Percentiles rank a stretch among this genome's conserved stretches.
These are phyloP conservation scores for Pseudomyrmex concolor DNA, from an alignment of 1,140 invertebrate species.

Conservation along the genomic window DNA sequence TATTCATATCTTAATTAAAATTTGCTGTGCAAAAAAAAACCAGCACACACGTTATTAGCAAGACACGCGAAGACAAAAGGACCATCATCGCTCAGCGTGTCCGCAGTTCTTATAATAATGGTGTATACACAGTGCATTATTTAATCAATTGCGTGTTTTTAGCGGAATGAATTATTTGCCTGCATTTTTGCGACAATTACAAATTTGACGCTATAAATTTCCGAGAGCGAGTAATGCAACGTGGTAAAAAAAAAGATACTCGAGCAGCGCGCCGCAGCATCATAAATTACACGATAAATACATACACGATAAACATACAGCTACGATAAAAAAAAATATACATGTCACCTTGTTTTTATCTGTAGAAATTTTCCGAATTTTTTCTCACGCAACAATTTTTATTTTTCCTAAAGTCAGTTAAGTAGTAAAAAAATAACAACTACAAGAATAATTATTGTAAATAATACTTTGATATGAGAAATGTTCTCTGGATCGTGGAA, in stretches of 20 bases:
- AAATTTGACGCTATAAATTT: conserved; percentile 46
- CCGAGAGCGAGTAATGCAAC: not conserved
- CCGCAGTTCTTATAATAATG: conserved; percentile 41
- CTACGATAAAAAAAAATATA: not conserved
- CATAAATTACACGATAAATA: conserved; percentile 16
- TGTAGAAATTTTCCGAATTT: conserved; percentile 1
- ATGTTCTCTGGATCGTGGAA: no score
- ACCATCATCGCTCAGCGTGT: conserved; percentile 38
- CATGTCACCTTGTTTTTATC: not conserved
- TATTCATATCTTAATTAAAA: conserved; percentile 54
- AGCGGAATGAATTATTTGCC: conserved; percentile 37
- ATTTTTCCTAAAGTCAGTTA: not conserved
- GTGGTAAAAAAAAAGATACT: not conserved
- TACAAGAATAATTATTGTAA: no score
- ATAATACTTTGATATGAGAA: no score
- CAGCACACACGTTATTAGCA: conserved; percentile 39
- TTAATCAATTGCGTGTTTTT: conserved; percentile 48
- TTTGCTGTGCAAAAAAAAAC: conserved; percentile 23
- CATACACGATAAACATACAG: no score
- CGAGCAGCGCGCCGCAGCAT: not conserved
- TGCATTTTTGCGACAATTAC: conserved; percentile 14
- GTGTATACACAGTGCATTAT: conserved; percentile 12
- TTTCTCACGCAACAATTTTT: conserved; percentile 23
- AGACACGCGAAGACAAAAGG: conserved; percentile 36
- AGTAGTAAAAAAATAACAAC: not conserved